Conservation (phyloP, 2,888 invertebrate species). For the Exephanes ischioxanthus region DNA sequence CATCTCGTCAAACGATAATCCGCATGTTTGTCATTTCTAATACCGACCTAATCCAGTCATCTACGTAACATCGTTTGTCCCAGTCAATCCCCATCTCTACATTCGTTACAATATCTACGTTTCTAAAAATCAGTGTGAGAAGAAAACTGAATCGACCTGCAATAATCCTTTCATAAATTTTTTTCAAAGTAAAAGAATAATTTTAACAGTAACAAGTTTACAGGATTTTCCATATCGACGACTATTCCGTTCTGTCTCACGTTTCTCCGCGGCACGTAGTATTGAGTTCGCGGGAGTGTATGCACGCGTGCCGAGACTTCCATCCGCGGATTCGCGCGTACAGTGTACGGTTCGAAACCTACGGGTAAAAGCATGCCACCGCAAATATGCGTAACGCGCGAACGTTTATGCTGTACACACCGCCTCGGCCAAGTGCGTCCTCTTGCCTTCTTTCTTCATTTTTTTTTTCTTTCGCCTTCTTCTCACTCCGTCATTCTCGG, state of each 20-base stretch:
- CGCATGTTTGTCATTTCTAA: no score
- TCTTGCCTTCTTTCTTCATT: conserved; percentile 7
- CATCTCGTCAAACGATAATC: no score
- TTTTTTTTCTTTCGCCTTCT: conserved; percentile 12
- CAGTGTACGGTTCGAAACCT: not conserved
- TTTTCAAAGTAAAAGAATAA: not conserved
- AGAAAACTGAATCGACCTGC: not conserved
- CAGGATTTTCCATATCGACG: not conserved
- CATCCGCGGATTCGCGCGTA: conserved; percentile 8
- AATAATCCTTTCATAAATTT: not conserved
- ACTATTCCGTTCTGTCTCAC: not conserved
- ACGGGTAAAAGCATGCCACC: conserved; percentile 1
- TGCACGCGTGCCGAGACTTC: conserved; percentile 40
- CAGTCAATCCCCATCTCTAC: no score
- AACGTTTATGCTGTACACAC: conserved; percentile 48
- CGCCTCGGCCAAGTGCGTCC: conserved; percentile 72
- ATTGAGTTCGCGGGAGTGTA: conserved; percentile 30
- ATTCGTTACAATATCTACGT: not conserved
- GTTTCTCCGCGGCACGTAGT: not conserved
- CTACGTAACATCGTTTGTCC: no score
- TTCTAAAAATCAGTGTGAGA: not conserved
- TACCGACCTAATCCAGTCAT: no score
- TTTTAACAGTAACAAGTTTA: not conserved
- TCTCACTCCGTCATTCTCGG: conserved; percentile 18
- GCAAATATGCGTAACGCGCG: conserved; percentile 30